Evolutionary conservation across 2,888 invertebrate genomes (phyloP).

Genomic region (Aricia artaxerxes): DNA sequence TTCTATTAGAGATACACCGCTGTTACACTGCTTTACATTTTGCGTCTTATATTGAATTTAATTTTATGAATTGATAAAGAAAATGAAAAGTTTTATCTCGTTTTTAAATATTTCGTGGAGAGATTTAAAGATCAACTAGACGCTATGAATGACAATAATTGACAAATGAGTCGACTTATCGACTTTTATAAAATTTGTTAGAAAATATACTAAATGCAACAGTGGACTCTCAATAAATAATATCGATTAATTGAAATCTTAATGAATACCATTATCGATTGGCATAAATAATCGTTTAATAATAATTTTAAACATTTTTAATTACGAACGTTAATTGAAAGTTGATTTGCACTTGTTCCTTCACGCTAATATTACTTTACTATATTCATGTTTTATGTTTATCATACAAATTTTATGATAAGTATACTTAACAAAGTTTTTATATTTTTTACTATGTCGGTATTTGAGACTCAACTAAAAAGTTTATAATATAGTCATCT

Average conservation of each 20-base stretch:
- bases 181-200: too few relatives aligned
- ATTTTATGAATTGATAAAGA: constrained; percentile 26
- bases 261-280: constrained; percentile 71
- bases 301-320: constrained; percentile 71
- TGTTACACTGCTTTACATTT: neutral
- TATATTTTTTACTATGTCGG: too few relatives aligned
- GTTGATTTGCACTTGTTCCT: constrained; percentile 50
- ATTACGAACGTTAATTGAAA: constrained; percentile 76
- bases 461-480: neutral
- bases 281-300: constrained; percentile 74
- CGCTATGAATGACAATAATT: too few relatives aligned
- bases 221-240: constrained; percentile 8
- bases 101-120: neutral
- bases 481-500: neutral
- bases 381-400: constrained; percentile 27
- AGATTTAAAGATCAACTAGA: neutral
- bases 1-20: neutral
- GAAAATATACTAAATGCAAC: neutral
- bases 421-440: too few relatives aligned
- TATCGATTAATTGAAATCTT: constrained; percentile 67
- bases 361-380: constrained; percentile 42
- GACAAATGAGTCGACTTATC: neutral
- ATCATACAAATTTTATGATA: neutral
- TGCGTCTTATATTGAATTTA: constrained; percentile 26
- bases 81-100: constrained; percentile 27